Evolutionary conservation across 1,140 invertebrate genomes (phyloP).

Genomic region (Tribolium madens): DNA sequence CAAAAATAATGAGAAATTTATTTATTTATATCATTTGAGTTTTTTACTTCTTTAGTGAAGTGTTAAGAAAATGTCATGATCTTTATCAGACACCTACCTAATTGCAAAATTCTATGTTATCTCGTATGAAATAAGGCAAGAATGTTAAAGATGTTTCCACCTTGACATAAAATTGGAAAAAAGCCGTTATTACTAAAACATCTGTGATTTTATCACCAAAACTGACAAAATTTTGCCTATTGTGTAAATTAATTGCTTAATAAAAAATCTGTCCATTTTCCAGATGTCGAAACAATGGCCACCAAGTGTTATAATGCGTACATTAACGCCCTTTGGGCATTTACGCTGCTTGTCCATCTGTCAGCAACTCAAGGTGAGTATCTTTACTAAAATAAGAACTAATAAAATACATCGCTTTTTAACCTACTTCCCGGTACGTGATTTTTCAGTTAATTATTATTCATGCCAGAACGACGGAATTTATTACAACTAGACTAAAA

Average conservation of each 20-base stretch:
- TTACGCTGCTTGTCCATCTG: slow-evolving; percentile 27
- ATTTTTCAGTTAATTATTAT: slow-evolving; percentile 15
- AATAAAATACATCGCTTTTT: background rate
- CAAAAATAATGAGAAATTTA: too few relatives aligned
- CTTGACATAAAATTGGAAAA: background rate
- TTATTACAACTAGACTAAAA: slow-evolving; percentile 5
- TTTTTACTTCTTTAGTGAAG: too few relatives aligned
- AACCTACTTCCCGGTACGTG: slow-evolving; percentile 11
- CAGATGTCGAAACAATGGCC: slow-evolving; percentile 53
- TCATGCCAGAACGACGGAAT: background rate
- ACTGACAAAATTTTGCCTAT: background rate
- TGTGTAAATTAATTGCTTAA: background rate
- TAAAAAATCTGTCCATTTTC: slow-evolving; percentile 35
- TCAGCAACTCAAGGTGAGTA: slow-evolving; percentile 33
- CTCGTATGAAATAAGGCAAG: too few relatives aligned
- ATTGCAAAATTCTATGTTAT: too few relatives aligned
- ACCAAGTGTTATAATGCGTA: slow-evolving; percentile 47
- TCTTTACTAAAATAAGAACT: background rate
- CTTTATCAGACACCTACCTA: too few relatives aligned
- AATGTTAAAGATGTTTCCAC: background rate
- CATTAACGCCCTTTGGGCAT: slow-evolving; percentile 44
- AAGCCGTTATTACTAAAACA: background rate
- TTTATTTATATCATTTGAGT: too few relatives aligned
- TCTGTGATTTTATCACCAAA: background rate
- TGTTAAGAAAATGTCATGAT: too few relatives aligned